Conservation (phyloP, 2,888 invertebrate genomes). For the Phrixothrix hirtus region DNA sequence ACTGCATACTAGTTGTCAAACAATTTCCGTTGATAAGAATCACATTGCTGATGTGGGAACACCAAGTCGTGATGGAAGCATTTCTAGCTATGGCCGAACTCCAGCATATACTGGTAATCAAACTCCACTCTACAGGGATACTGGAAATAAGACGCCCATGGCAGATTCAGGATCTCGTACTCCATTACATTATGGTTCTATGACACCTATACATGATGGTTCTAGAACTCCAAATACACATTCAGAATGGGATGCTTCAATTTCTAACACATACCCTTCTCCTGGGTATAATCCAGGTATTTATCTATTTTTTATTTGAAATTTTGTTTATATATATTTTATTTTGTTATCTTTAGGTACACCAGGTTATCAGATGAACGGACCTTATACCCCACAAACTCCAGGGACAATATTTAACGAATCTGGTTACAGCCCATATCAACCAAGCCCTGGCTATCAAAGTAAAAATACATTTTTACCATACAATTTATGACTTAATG, state of each 20-base stretch:
- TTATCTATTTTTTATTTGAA: too few species aligned
- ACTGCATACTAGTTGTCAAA: conserved; percentile 95
- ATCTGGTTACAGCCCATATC: conserved; percentile 89
- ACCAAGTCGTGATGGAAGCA: conserved; percentile 68
- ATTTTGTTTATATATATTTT: too few species aligned
- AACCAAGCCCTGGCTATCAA: conserved; percentile 76
- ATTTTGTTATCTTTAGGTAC: too few species aligned
- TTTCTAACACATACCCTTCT: conserved; percentile 75
- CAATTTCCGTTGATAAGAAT: conserved; percentile 92
- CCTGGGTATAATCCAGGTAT: conserved; percentile 77
- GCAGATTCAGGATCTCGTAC: conserved; percentile 86
- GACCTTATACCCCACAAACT: conserved; percentile 93
- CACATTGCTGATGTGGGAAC: conserved; percentile 75
- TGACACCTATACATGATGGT: conserved; percentile 94
- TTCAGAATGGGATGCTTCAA: conserved; percentile 92
- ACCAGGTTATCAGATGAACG: conserved; percentile 70
- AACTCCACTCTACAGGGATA: conserved; percentile 84
- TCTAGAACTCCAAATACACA: conserved; percentile 86
- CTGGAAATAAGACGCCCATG: conserved; percentile 88
- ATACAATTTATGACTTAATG: too few species aligned
- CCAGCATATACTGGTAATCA: conserved; percentile 68
- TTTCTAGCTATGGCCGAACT: conserved; percentile 70
- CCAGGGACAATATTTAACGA: conserved; percentile 93
- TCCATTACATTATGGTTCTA: conserved; percentile 87
- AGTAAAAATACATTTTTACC: too few species aligned